A percentile compares a stretch with the other conserved stretches of the same genome.
Conservation (phyloP, 2,888 invertebrate genomes). For the Sympetrum striolatum region DNA sequence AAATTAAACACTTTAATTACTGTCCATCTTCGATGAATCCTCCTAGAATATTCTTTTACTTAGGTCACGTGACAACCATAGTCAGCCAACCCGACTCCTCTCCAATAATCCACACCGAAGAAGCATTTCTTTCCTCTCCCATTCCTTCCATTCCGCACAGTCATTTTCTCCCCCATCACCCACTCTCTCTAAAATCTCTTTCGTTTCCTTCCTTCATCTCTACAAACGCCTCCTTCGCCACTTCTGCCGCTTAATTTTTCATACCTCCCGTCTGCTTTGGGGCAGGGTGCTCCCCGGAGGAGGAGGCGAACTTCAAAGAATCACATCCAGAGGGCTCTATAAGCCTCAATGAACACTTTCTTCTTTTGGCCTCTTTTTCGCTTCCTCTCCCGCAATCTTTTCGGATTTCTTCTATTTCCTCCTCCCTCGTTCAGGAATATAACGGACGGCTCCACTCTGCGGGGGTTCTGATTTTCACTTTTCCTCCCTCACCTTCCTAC, state of each 20-base stretch:
- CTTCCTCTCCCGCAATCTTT: not conserved
- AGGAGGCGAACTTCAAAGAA: conserved; percentile 35
- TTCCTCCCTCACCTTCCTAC: not conserved
- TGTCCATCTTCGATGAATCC: not conserved
- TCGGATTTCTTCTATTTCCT: not conserved
- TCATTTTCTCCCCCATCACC: not conserved
- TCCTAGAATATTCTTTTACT: not conserved
- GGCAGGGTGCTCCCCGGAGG: not conserved
- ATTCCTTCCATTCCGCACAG: not conserved
- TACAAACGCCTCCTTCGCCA: conserved; percentile 28
- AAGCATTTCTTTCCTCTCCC: not conserved
- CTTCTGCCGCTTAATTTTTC: conserved; percentile 41
- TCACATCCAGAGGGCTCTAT: conserved; percentile 32
- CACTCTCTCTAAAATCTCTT: not conserved
- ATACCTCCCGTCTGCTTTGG: conserved; percentile 37
- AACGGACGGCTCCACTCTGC: not conserved
- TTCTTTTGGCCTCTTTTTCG: not conserved
- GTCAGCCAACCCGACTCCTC: not conserved
- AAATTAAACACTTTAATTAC: not conserved
- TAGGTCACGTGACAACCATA: not conserved
- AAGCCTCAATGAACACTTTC: conserved; percentile 41
- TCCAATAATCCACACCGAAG: not conserved
- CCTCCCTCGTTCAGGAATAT: not conserved
- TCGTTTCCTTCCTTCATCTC: not conserved
- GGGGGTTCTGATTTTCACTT: not conserved